phyloP scores from a whole-genome alignment of 2,797 vertebrate species.

The Silurus aristotelis region DNA sequence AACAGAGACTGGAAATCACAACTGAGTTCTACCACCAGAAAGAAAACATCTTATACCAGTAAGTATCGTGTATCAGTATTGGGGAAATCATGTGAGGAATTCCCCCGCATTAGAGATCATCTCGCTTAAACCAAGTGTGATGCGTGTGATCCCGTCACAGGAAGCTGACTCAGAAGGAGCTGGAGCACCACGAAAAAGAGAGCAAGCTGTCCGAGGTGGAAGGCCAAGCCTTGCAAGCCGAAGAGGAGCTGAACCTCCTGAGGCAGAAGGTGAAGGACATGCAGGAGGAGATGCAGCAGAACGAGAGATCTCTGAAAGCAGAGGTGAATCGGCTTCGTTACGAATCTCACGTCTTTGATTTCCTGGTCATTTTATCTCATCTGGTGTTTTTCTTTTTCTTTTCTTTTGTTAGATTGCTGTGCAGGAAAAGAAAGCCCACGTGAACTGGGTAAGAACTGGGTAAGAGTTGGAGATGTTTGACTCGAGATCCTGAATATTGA shows the following conservation, averaged over 20 bases:
- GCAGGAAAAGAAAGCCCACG: constrained; percentile 95
- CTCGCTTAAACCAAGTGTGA: background rate
- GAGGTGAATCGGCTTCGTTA: constrained; percentile 74
- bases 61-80: constrained; percentile 57
- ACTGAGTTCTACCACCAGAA: constrained; percentile 96
- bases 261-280: constrained; percentile 91
- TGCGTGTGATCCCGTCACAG: constrained; percentile 64
- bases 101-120: too few species aligned
- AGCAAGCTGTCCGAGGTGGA: constrained; percentile 85
- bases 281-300: constrained; percentile 93
- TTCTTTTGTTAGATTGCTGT: constrained; percentile 79
- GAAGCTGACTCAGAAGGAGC: constrained; percentile 91
- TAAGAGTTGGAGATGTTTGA: background rate
- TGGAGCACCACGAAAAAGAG: constrained; percentile 89
- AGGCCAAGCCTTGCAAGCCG: constrained; percentile 82
- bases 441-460: constrained; percentile 90
- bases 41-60: constrained; percentile 94
- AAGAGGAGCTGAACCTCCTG: constrained; percentile 87
- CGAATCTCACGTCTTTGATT: too few species aligned
- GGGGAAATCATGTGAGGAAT: background rate
- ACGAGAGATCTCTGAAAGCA: constrained; percentile 87
- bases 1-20: constrained; percentile 95
- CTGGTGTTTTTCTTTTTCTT: background rate
- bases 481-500: too few species aligned
- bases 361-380: background rate